Evolutionary conservation across 2,113 vertebrate genomes (phyloP).

Genomic region (Nothobranchius furzeri): DNA sequence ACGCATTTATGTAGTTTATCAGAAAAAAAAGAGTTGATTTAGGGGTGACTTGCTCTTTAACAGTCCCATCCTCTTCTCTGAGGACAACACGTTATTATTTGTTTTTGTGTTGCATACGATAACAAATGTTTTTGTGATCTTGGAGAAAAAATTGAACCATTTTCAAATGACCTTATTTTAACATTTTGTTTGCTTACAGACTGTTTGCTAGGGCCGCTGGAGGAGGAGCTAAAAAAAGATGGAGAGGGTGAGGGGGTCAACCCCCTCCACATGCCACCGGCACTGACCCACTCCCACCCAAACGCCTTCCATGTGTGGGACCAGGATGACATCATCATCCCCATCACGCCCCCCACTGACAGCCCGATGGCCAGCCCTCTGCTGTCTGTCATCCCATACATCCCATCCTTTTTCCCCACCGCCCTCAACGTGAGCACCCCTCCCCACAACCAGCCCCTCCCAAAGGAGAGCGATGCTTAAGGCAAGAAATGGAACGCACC

Average conservation of each 20-base stretch:
- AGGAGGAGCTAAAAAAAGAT: constrained; percentile 65
- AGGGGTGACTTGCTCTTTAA: too few species aligned
- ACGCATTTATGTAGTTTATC: too few species aligned
- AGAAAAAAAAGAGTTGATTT: too few species aligned
- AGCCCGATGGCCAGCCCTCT: constrained; percentile 66
- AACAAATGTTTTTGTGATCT: too few species aligned
- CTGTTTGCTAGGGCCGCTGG: constrained; percentile 79
- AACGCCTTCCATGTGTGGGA: constrained; percentile 82
- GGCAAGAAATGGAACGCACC: background rate
- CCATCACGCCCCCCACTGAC: constrained; percentile 34
- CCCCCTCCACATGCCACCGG: constrained; percentile 52
- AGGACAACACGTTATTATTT: too few species aligned
- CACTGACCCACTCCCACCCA: constrained; percentile 67
- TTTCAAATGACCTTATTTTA: too few species aligned
- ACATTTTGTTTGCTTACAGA: constrained; percentile 58
- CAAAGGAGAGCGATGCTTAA: constrained; percentile 64
- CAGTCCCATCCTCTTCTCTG: too few species aligned
- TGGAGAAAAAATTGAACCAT: too few species aligned
- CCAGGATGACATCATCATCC: constrained; percentile 76
- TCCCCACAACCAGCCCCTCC: constrained; percentile 43
- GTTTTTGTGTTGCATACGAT: too few species aligned
- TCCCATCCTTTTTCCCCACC: constrained; percentile 71
- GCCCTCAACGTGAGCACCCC: constrained; percentile 46
- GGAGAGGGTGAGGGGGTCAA: constrained; percentile 44
- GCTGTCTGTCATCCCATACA: constrained; percentile 72